These are phyloP conservation scores for Acromyrmex echinatior DNA, from an alignment of 1,140 invertebrate species.

Conservation along the genomic window DNA sequence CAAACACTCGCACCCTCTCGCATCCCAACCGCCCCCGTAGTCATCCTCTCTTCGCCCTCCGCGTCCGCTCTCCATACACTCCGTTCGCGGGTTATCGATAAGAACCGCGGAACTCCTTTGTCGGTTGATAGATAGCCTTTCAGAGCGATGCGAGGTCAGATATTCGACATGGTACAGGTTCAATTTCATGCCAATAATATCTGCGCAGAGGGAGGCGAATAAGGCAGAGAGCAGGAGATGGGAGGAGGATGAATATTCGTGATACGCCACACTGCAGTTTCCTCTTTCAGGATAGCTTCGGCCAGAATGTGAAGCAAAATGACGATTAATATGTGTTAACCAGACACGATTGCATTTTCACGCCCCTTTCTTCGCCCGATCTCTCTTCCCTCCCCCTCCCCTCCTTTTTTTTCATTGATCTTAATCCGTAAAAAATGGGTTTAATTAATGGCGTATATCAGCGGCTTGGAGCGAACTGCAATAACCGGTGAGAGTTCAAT, in stretches of 20 bases:
- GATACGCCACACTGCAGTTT: conserved; percentile 39
- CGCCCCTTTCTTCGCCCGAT: not conserved
- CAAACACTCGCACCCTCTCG: conserved; percentile 74
- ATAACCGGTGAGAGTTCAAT: conserved; percentile 58
- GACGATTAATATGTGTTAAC: conserved; percentile 49
- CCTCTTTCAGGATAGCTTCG: conserved; percentile 46
- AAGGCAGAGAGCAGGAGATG: not conserved
- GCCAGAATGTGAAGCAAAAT: not conserved
- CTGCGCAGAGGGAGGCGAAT: conserved; percentile 58
- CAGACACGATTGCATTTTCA: conserved; percentile 24
- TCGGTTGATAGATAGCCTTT: conserved; percentile 80
- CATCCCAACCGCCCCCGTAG: conserved; percentile 27
- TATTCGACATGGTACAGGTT: conserved; percentile 76
- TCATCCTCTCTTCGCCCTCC: not conserved
- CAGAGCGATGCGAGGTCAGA: conserved; percentile 76
- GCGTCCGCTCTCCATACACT: conserved; percentile 63
- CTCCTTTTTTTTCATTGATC: conserved; percentile 2
- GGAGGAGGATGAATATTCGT: conserved; percentile 57
- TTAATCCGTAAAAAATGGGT: conserved; percentile 52
- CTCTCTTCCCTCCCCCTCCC: not conserved
- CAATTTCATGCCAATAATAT: conserved; percentile 80
- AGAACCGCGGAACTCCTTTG: conserved; percentile 78
- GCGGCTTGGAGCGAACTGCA: conserved; percentile 25
- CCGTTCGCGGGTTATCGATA: conserved; percentile 80
- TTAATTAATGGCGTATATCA: conserved; percentile 63